phyloP scores from a whole-genome alignment of 2,113 vertebrate species.

The Anser brachyrhynchus region DNA sequence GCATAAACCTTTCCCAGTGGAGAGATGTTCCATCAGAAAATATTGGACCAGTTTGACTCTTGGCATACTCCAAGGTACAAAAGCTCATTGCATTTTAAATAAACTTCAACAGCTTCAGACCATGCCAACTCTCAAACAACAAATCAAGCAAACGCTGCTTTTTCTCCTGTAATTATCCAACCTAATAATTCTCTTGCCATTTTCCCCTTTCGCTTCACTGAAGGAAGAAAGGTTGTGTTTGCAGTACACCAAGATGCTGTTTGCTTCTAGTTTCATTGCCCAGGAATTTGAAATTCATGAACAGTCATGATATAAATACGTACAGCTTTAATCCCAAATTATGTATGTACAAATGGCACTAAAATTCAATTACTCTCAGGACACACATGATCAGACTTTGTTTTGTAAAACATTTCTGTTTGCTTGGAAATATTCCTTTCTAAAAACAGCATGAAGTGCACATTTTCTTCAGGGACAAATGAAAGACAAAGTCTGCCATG shows the following conservation, averaged over 20 bases:
- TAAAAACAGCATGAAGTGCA: background rate
- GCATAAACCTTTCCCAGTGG: constrained; percentile 33
- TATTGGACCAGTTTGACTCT: constrained; percentile 40
- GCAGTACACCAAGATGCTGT: background rate
- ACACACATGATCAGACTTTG: background rate
- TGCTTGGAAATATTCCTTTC: background rate
- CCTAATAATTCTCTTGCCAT: constrained; percentile 35
- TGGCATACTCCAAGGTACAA: constrained; percentile 38
- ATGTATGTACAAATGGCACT: background rate
- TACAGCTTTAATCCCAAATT: background rate
- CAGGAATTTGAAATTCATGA: constrained; percentile 3
- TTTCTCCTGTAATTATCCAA: constrained; percentile 21
- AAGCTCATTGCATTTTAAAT: constrained; percentile 53
- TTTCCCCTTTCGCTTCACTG: constrained; percentile 17
- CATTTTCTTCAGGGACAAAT: background rate
- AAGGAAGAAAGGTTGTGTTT: background rate
- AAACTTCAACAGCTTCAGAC: constrained; percentile 13
- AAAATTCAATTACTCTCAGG: constrained; percentile 27
- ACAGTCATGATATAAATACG: background rate
- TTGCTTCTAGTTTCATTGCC: background rate
- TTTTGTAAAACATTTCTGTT: background rate
- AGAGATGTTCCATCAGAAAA: constrained; percentile 55
- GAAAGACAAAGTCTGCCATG: background rate
- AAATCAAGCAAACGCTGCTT: background rate
- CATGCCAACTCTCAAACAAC: constrained; percentile 36